Evolutionary conservation across 2,797 vertebrate genomes (phyloP).

Genomic region (Harpagifer antarcticus): DNA sequence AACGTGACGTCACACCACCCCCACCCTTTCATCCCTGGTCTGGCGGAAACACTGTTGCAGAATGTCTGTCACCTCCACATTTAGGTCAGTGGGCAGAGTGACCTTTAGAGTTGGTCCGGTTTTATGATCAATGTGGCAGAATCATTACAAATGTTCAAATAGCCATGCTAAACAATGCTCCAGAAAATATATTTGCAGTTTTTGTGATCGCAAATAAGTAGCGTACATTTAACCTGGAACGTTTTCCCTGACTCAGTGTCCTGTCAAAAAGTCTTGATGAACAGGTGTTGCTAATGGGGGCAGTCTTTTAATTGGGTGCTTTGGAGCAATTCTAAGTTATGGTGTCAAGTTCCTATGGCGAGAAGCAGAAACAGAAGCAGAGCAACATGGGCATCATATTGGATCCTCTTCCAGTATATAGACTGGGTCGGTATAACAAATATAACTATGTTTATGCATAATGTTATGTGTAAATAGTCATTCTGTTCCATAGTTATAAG

Average conservation of each 20-base stretch:
- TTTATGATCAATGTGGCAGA: neutral
- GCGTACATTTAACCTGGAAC: neutral
- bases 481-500: too few species aligned
- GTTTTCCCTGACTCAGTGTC: neutral
- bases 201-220: neutral
- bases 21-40: too few species aligned
- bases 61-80: neutral
- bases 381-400: neutral
- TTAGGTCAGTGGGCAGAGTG: neutral
- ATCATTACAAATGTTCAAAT: conserved; percentile 3
- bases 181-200: neutral
- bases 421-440: neutral
- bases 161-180: neutral
- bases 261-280: neutral
- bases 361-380: conserved; percentile 1
- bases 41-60: neutral
- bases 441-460: too few species aligned
- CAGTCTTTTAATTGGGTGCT: neutral
- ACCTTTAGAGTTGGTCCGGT: neutral
- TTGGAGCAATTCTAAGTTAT: neutral
- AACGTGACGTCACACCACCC: too few species aligned
- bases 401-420: neutral
- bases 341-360: neutral
- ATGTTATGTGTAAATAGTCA: too few species aligned
- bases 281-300: conserved; percentile 12